Base-by-base conservation (phyloP, 2,888 invertebrate species). In the Orchesella flavescens region DNA sequence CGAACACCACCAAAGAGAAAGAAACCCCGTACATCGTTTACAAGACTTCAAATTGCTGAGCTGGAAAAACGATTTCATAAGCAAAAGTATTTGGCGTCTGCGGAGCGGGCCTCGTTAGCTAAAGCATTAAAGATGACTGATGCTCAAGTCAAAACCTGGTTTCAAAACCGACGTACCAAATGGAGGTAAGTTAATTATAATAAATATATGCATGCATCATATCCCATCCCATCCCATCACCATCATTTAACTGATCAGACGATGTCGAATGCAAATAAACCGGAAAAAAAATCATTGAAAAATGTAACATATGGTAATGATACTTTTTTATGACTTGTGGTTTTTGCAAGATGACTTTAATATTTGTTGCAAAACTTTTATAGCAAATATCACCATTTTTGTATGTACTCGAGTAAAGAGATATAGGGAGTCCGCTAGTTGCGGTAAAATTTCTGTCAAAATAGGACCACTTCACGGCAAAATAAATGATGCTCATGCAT, bases 131-230 rank as follows among this genome's bases (percentile, higher is more conserved):
- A 98, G 92, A 99, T 99, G 99, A 99, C 98, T 5, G 99, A 99
- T 90, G 98, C 98, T 0, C 99, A 99, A 91, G 97, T 97, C 87
- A 97, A 97, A 91, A 99, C 99, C 86, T 99, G 99, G 99, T 97
- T 97, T 90, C 99, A 99, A 91, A 99, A 99, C 90, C 92, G 99
- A 89, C 91, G 99, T 89, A 99, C 99, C 87, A 99, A 99, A 91
- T 99, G 99, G 99, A 95, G 98, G 98, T 98, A 90, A 93, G 93
- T 89, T 73, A 34, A 57, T 34, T 34, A 49, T 13, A 65, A 57
- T 57, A 57, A 10, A 53, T 4, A 7, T n/a, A n/a, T n/a, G n/a
- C n/a, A n/a, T n/a, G n/a, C n/a, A n/a, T n/a, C n/a, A n/a, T n/a
- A n/a, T n/a, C n/a, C n/a, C 34, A 34, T 34, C 34, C 34, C 34